phyloP scores from a whole-genome alignment of 2,113 vertebrate genomes.

The Edolisoma coerulescens region DNA sequence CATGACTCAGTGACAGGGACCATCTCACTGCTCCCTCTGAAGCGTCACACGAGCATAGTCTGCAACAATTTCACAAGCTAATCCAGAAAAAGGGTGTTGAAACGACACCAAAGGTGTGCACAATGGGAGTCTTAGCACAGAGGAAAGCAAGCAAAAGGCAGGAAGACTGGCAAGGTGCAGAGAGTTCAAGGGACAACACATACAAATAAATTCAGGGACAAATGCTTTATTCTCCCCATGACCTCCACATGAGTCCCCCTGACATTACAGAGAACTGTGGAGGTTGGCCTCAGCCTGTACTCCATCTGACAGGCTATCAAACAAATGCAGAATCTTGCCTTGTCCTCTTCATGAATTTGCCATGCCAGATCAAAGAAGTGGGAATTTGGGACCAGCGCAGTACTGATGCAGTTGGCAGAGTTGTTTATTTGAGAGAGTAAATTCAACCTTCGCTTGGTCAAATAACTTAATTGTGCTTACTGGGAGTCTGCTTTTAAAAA shows the following conservation, averaged over 20 bases:
- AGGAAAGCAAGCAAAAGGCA: neutral
- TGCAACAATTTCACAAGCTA: neutral
- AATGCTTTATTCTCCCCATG: neutral
- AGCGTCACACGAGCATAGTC: neutral
- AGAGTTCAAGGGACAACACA: neutral
- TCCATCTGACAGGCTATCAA: neutral
- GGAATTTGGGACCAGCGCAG: slow-evolving; percentile 6
- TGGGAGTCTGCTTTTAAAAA: slow-evolving; percentile 50
- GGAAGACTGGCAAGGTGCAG: neutral
- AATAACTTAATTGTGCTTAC: slow-evolving; percentile 59
- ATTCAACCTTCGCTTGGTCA: slow-evolving; percentile 50
- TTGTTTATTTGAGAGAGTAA: slow-evolving; percentile 51
- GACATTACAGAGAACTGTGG: neutral
- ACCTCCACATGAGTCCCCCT: neutral
- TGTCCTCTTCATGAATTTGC: slow-evolving; percentile 31
- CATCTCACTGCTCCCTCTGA: neutral
- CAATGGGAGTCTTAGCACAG: neutral
- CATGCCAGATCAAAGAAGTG: slow-evolving; percentile 25
- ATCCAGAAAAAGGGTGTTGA: neutral
- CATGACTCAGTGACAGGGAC: neutral
- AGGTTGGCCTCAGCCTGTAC: neutral
- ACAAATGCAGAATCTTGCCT: neutral
- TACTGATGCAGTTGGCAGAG: slow-evolving; percentile 41
- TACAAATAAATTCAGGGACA: neutral
- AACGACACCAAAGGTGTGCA: neutral